phyloP scores from a whole-genome alignment of 2,888 invertebrate species.

The Cerceris ruficornis region DNA sequence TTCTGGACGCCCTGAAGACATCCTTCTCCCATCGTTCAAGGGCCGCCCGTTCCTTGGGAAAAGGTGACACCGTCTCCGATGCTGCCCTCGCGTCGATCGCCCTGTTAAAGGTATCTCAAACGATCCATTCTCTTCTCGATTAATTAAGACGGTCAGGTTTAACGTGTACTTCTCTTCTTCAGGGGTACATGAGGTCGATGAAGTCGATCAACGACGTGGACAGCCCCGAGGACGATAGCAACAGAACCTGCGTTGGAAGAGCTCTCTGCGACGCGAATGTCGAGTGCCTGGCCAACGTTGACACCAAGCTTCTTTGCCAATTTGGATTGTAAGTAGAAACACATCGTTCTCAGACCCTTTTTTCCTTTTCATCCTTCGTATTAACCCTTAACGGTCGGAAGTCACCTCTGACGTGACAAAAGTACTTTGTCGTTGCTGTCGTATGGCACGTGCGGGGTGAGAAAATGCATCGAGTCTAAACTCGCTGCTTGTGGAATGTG shows the following conservation, averaged over 20 bases:
- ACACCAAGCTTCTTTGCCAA: constrained; percentile 92
- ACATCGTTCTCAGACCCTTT: background rate
- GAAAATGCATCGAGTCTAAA: too few relatives aligned
- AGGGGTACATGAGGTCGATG: constrained; percentile 91
- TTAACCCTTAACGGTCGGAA: background rate
- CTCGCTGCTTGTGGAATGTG: too few relatives aligned
- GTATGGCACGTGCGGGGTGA: too few relatives aligned
- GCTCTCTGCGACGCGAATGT: constrained; percentile 92
- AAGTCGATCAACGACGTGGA: constrained; percentile 83
- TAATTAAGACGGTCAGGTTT: background rate
- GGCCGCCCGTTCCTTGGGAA: constrained; percentile 92
- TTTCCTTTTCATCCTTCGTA: background rate
- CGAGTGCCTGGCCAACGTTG: constrained; percentile 90
- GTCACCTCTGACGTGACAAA: too few relatives aligned
- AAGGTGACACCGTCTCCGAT: constrained; percentile 94
- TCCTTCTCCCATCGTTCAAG: constrained; percentile 96
- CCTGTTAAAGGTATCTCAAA: constrained; percentile 87
- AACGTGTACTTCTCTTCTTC: background rate
- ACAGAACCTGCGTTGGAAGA: constrained; percentile 88
- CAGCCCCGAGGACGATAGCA: constrained; percentile 90
- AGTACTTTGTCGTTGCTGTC: too few relatives aligned
- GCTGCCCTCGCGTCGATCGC: constrained; percentile 94
- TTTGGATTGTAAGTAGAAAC: constrained; percentile 91
- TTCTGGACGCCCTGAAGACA: constrained; percentile 95
- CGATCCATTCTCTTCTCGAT: background rate